phyloP scores from a whole-genome alignment of 2,113 vertebrate species.

The Crotalus tigris region DNA sequence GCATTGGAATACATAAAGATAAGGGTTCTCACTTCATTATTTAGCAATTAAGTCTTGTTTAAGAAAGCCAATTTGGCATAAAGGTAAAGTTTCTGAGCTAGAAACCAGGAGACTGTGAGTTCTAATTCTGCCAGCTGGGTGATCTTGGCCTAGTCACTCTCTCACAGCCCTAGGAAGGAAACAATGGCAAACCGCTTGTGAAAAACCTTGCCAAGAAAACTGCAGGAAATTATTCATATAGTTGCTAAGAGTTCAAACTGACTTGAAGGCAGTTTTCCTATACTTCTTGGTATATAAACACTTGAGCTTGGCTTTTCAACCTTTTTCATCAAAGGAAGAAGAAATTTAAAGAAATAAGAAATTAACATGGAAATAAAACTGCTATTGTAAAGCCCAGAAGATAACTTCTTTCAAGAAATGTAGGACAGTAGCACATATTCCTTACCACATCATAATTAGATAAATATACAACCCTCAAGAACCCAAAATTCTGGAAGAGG shows the following conservation, averaged over 20 bases:
- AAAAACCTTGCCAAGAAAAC: not conserved
- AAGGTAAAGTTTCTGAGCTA: not conserved
- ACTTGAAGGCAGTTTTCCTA: not conserved
- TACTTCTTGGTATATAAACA: conserved; percentile 16
- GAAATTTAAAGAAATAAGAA: not conserved
- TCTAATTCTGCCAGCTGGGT: not conserved
- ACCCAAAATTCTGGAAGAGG: not conserved
- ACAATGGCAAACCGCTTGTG: not conserved
- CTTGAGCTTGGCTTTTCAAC: not conserved
- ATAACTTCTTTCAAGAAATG: not conserved
- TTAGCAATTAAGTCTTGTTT: not conserved
- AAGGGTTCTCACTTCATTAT: not conserved
- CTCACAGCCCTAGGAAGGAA: not conserved
- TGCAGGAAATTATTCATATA: not conserved
- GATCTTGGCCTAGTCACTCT: not conserved
- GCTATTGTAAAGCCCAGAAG: not conserved
- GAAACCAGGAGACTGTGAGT: not conserved
- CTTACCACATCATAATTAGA: not conserved
- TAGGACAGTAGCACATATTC: not conserved
- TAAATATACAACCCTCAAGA: not conserved
- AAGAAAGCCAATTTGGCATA: not conserved
- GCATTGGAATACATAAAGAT: conserved; percentile 36
- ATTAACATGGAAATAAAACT: not conserved
- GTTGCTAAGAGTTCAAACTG: not conserved
- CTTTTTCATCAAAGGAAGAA: not conserved